Evolutionary conservation across 2,797 vertebrate genomes (phyloP).

Genomic region (Malacoctenus gilli): DNA sequence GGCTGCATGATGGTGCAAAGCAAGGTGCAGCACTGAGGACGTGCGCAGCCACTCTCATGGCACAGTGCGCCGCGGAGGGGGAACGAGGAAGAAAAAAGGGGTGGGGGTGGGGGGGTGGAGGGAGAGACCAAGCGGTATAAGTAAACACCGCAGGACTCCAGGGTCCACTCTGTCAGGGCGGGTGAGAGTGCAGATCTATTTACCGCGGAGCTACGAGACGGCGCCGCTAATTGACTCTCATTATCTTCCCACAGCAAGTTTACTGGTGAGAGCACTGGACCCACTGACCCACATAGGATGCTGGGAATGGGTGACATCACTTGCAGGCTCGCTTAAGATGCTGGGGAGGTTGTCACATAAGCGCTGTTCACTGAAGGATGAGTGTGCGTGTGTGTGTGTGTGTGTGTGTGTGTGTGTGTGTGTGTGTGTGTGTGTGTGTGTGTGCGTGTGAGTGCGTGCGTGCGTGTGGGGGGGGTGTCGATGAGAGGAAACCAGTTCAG

Average conservation of each 20-base stretch:
- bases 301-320: conserved; percentile 11
- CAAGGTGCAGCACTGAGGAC: conserved; percentile 13
- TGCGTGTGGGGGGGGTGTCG: too few relatives aligned
- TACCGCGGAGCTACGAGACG: conserved; percentile 39
- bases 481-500: background rate
- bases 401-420: too few relatives aligned
- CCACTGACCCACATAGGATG: conserved; percentile 40
- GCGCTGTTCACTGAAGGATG: background rate
- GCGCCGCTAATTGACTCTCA: conserved; percentile 47
- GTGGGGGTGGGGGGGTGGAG: background rate
- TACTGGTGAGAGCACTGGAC: conserved; percentile 26
- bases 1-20: conserved; percentile 19
- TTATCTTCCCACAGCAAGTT: conserved; percentile 39
- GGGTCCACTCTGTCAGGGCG: conserved; percentile 18
- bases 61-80: background rate
- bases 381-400: too few relatives aligned
- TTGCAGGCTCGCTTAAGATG: conserved; percentile 22
- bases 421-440: too few relatives aligned
- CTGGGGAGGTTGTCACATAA: background rate
- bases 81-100: background rate
- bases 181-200: conserved; percentile 41
- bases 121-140: conserved; percentile 3
- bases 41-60: too few relatives aligned
- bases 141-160: conserved; percentile 31
- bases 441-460: too few relatives aligned